Evolutionary conservation across 2,888 invertebrate genomes (phyloP), one percentile per base, ranked within the genome.

Genomic region (Drosophila vallismaia): DNA sequence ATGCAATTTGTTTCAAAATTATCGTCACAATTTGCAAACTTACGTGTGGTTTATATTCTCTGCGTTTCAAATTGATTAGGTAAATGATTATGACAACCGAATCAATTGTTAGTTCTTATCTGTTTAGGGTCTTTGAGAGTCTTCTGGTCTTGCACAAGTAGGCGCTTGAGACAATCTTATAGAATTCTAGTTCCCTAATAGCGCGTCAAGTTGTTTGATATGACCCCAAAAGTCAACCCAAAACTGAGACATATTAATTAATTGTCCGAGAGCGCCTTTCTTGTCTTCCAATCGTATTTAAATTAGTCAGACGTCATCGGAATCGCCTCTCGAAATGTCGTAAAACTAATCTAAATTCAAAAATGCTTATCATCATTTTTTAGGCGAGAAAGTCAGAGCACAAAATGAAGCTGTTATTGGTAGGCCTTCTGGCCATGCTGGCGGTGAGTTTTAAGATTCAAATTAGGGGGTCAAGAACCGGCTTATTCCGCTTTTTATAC

Each of bases 361-460:
- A 68, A 66, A 45, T 63, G 38, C 31, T 62, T 44, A 49, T 36
- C 55, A 36, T 12, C 59, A 36, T 51, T 51, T 66, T 72, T 42
- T 51, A 82, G 79, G 51, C 49, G 50, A 62, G 45, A 66, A 40
- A 38, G 54, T 71, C 52, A 49, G 44, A 56, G 12, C 31, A 44
- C 29, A 84, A 45, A 3, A 84, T 84, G 84, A 84, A 78, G 56
- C 63, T 78, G 24, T 59, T 71, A 10, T 28, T 85, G 12, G 49
- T 83, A 49, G 86, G 58, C 52, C 38, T 84, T 8, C 44, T 85
- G 75, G 87, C 83, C 59, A 76, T 67, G 45, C 26, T 85, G 42
- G 86, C 78, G 76, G 79, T 84, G 63, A 72, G 83, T 78, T 7
- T 9, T 24, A 12, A 29, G 29, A 1, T 7, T 4, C n/a, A 10